Evolutionary conservation across 2,888 invertebrate genomes (phyloP), one percentile per base, ranked within the genome.

Genomic region (Tetranychus truncatus): DNA sequence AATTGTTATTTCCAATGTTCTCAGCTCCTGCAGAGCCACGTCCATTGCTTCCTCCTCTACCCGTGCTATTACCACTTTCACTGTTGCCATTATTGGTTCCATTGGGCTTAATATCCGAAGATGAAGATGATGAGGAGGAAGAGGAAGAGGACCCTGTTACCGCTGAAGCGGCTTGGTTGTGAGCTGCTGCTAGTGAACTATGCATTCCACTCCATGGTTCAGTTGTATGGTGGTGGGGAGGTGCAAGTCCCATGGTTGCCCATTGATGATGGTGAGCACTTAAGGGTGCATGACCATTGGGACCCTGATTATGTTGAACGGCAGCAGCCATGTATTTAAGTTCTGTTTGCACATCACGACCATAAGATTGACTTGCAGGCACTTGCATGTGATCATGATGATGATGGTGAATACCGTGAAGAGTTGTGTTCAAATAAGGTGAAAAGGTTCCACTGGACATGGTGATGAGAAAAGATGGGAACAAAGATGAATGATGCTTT

Each of bases 381-480:
- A 81, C 81, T 79, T 82, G 82, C 81, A 82, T 82, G 72, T 79
- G 79, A 77, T 80, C 79, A 75, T 82, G 79, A 81, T 82, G 81
- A 82, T 83, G 83, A 79, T 81, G 80, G 86, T 82, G 88, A 86
- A 80, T 73, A 79, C 90, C 88, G 81, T 87, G 87, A 82, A 87
- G 87, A 85, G 87, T 87, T 84, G 91, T 89, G 83, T 88, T 87
- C 88, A 93, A 90, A 87, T 93, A 93, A 86, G 82, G 80, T 76
- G 81, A 81, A 74, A 82, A 80, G 77, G 92, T 90, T 86, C 92
- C 91, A 87, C 92, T 92, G 88, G 93, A 92, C 92, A 92, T 92
- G 89, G 15, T 55, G 34, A 20, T 24, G 5, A 6, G 34, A 11
- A 69, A n/a, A 20, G 21, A 20, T n/a, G 21, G 6, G 69, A 20